A percentile compares a stretch with the other conserved stretches of the same genome.
These are phyloP conservation scores for Parasteatoda lunata DNA, from an alignment of 2,888 invertebrate species.

Conservation along the genomic window DNA sequence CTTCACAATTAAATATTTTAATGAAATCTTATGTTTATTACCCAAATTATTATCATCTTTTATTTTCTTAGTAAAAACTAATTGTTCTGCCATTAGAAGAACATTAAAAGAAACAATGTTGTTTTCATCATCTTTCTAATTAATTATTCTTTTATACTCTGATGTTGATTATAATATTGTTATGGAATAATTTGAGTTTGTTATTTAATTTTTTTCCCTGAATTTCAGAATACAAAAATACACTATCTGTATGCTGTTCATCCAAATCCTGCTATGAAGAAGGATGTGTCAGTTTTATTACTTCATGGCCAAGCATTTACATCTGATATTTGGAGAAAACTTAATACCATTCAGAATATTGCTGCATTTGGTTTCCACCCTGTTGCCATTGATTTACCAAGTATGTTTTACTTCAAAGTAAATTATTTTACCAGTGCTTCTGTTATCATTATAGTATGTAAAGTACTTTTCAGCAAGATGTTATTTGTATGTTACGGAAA, in stretches of 20 bases:
- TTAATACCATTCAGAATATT: conserved; percentile 74
- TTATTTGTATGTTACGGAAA: neutral
- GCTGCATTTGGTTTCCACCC: conserved; percentile 75
- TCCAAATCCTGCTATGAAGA: conserved; percentile 22
- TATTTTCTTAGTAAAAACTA: no score
- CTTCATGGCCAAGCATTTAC: conserved; percentile 76
- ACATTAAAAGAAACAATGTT: no score
- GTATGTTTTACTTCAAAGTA: conserved; percentile 9
- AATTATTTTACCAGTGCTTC: no score
- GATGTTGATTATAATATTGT: no score
- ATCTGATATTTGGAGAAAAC: conserved; percentile 75
- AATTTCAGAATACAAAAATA: conserved; percentile 41
- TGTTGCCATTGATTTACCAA: conserved; percentile 76
- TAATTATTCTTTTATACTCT: no score
- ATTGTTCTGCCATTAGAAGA: no score
- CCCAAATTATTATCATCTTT: no score
- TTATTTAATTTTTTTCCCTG: neutral
- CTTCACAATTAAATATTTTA: no score
- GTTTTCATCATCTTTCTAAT: no score
- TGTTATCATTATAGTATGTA: no score
- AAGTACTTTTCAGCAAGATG: neutral
- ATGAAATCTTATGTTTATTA: no score
- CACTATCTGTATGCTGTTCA: conserved; percentile 36
- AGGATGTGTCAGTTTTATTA: conserved; percentile 73
- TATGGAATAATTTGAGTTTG: neutral